A percentile compares a stretch with the other conserved stretches of the same genome.
Evolutionary conservation across 2,113 vertebrate genomes (phyloP).

Genomic region (Emydocephalus ijimae): DNA sequence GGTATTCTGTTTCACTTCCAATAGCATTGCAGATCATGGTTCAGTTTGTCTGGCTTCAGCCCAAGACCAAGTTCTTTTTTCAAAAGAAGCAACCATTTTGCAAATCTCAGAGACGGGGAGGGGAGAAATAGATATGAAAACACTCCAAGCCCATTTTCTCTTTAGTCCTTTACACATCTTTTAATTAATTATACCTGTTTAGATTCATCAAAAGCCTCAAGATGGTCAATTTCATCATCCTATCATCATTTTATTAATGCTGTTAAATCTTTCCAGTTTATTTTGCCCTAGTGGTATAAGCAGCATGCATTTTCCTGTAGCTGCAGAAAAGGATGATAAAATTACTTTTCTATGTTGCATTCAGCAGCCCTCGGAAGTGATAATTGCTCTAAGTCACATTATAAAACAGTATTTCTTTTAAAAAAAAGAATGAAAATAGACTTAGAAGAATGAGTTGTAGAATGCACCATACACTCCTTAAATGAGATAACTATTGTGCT

Average conservation of each 20-base stretch:
- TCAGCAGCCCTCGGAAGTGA: neutral
- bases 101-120: neutral
- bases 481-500: neutral
- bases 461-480: neutral
- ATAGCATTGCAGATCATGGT: neutral
- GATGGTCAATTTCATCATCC: neutral
- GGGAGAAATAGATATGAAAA: neutral
- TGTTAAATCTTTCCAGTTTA: neutral
- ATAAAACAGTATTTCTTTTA: neutral
- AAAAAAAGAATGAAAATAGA: neutral
- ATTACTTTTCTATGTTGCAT: neutral
- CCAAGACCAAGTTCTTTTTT: neutral
- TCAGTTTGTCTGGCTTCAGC: neutral
- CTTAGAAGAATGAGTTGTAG: neutral
- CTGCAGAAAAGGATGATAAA: neutral
- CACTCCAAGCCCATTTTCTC: neutral
- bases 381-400: neutral
- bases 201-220: neutral
- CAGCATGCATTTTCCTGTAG: neutral
- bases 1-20: neutral
- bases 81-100: neutral
- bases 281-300: neutral
- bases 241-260: neutral
- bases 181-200: neutral
- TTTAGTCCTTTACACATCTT: neutral